A percentile compares a stretch with the other conserved stretches of the same genome.
phyloP scores from a whole-genome alignment of 2,113 vertebrate genomes.

The Ascaphus truei region DNA sequence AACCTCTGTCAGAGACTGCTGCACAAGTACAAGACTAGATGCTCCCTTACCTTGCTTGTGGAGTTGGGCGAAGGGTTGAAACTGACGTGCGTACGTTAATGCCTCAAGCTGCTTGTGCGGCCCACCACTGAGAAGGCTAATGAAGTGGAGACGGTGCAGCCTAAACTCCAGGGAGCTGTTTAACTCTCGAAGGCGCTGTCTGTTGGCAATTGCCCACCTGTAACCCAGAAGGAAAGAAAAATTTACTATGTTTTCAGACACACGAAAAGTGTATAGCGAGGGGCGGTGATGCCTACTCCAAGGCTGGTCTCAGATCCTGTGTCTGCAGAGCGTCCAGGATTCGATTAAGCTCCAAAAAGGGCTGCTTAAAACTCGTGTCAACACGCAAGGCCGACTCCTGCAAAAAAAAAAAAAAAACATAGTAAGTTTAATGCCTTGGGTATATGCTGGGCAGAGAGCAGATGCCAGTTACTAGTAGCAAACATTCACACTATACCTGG shows the following conservation, averaged over 20 bases:
- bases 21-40: neutral
- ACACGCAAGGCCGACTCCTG: conserved; percentile 77
- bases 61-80: conserved; percentile 73
- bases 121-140: conserved; percentile 76
- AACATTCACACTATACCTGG: conserved; percentile 57
- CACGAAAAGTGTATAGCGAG: neutral
- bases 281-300: conserved; percentile 65
- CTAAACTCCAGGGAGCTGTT: conserved; percentile 79
- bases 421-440: neutral
- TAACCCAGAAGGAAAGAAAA: conserved; percentile 27
- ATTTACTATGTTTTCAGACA: neutral
- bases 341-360: conserved; percentile 77
- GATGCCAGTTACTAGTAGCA: no score
- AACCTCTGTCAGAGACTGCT: no score
- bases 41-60: conserved; percentile 68
- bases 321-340: conserved; percentile 79
- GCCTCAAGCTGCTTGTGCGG: conserved; percentile 76
- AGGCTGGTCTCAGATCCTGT: conserved; percentile 73
- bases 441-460: no score
- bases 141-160: conserved; percentile 74
- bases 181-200: conserved; percentile 77
- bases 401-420: conserved; percentile 18
- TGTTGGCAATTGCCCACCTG: conserved; percentile 78
- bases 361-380: conserved; percentile 77
- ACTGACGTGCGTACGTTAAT: conserved; percentile 75